These are phyloP conservation scores for Drosophila emarginata DNA, from an alignment of 2,888 invertebrate species.

Conservation along the genomic window DNA sequence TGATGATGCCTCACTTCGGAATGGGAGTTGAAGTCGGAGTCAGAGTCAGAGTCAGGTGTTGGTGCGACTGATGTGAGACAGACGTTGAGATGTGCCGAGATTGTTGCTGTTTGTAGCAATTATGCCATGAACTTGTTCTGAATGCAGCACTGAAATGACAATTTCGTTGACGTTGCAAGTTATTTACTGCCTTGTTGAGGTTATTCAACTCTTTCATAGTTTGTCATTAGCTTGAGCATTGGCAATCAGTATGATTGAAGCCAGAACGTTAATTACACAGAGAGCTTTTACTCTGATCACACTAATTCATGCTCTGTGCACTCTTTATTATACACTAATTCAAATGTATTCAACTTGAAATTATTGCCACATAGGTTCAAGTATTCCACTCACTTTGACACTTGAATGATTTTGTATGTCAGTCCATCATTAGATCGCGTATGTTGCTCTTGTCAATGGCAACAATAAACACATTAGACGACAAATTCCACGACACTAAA, in stretches of 20 bases:
- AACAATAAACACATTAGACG: constrained; percentile 4
- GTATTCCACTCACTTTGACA: constrained; percentile 51
- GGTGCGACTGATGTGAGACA: constrained; percentile 80
- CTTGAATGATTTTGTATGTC: constrained; percentile 67
- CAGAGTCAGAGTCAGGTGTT: constrained; percentile 76
- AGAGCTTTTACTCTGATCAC: constrained; percentile 25
- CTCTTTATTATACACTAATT: constrained; percentile 13
- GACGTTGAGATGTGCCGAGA: constrained; percentile 67
- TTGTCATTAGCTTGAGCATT: constrained; percentile 68
- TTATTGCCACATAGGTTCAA: constrained; percentile 6
- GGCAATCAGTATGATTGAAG: constrained; percentile 53
- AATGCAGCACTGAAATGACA: constrained; percentile 74
- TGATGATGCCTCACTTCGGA: constrained; percentile 72
- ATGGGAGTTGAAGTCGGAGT: background rate
- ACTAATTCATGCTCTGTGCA: constrained; percentile 33
- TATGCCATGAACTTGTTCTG: constrained; percentile 74
- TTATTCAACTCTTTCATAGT: constrained; percentile 72
- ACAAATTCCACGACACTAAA: background rate
- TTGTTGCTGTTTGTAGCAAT: constrained; percentile 60
- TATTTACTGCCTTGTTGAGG: constrained; percentile 37
- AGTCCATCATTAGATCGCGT: constrained; percentile 21
- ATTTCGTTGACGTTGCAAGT: constrained; percentile 66
- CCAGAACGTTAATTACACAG: constrained; percentile 57
- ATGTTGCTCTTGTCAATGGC: background rate
- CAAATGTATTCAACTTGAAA: constrained; percentile 19